Base-by-base conservation (phyloP, 2,797 vertebrate genomes). In the Rhadinocentrus ornatus region DNA sequence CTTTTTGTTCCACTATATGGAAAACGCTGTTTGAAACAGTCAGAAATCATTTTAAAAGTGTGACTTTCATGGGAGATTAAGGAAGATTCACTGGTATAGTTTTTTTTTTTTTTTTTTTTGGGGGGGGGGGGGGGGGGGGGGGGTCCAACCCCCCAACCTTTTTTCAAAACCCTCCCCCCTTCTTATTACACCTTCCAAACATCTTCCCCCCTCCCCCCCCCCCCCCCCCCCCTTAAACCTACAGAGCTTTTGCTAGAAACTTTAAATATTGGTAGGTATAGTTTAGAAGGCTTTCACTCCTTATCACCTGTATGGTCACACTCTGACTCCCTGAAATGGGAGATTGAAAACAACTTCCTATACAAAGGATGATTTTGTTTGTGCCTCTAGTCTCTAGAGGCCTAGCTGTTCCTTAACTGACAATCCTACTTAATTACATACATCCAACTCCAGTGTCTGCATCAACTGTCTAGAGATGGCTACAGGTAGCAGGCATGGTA, bases 311-410 rank as follows among this genome's bases (percentile, higher is more conserved):
- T 26, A 27, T 56, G 10, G 44, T 48, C 44, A n/a, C 37, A 41
- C 7, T 5, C 39, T 27, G 34, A 39, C 32, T 34, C 20, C 53
- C 52, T 13, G 35, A 27, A n/a, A 26, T 8, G 20, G 35, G 29
- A 57, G 22, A 27, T 26, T 22, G 5, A 22, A 58, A 35, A 26
- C 35, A 13, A 15, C 35, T 62, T 70, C 50, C 68, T 26, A n/a
- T 2, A 39, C 59, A 34, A 15, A 26, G 56, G 34, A n/a, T n/a
- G 4, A 46, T 26, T 44, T 55, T 56, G 50, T 55, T 22, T 34
- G 29, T n/a, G 57, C 6, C 20, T 68, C 31, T 59, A 13, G 22
- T 50, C 22, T 59, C 54, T 56, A n/a, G 59, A 62, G 39, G 27
- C 50, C 41, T 22, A 13, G 18, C 68, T 34, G 18, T 6, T 27